phyloP scores from a whole-genome alignment of 92 coral and sea anemone genomes.

The Desmophyllum pertusum region DNA sequence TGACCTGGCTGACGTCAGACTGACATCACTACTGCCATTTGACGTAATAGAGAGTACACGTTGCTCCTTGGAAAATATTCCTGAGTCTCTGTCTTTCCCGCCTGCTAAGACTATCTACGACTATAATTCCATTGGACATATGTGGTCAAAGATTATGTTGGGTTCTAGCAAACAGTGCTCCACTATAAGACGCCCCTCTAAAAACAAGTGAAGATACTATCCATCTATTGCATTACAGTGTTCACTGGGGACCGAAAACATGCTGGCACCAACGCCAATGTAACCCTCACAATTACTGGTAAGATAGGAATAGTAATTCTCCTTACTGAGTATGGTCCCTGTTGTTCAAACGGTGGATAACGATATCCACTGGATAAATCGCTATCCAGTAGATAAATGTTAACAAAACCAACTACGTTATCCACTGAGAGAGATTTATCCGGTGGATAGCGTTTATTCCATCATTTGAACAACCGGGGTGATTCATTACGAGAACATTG shows the following conservation, averaged over 20 bases:
- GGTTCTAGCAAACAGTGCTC: conserved; percentile 20
- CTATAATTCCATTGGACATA: conserved; percentile 56
- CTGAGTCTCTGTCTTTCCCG: conserved; percentile 49
- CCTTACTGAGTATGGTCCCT: not conserved
- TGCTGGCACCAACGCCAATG: conserved; percentile 79
- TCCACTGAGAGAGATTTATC: too few species aligned
- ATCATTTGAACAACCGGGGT: too few species aligned
- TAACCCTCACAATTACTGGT: conserved; percentile 68
- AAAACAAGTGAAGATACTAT: conserved; percentile 20
- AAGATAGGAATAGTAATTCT: conserved; percentile 4
- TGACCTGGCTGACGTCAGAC: conserved; percentile 65
- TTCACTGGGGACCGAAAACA: conserved; percentile 67
- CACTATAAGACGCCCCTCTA: not conserved
- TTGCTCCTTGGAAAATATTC: conserved; percentile 41
- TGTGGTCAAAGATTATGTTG: conserved; percentile 40
- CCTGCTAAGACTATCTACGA: conserved; percentile 69
- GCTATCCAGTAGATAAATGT: not conserved
- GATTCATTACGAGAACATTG: too few species aligned
- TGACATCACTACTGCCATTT: conserved; percentile 54
- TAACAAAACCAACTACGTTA: too few species aligned
- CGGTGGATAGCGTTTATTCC: too few species aligned
- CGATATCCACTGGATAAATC: not conserved
- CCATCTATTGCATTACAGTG: conserved; percentile 56
- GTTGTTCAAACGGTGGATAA: not conserved
- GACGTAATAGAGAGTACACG: conserved; percentile 46